Conservation (phyloP, 2,113 vertebrate species). For the Pygoscelis antarcticus region DNA sequence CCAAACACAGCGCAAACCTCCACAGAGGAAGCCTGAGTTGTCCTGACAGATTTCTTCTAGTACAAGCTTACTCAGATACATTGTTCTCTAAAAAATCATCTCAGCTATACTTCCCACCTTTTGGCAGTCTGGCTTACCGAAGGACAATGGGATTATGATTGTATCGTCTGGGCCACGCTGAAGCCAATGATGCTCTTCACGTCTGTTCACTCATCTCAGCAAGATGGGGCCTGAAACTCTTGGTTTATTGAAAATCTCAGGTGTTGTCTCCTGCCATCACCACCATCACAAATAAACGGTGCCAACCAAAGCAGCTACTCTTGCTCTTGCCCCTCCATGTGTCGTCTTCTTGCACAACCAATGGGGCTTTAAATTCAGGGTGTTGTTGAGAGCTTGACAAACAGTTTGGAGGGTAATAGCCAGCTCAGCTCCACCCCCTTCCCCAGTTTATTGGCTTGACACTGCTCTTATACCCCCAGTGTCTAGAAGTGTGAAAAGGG, state of each 20-base stretch:
- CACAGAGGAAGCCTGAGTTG: background rate
- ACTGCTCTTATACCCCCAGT: background rate
- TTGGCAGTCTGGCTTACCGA: background rate
- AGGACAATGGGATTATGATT: background rate
- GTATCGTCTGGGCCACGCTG: background rate
- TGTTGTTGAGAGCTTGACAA: background rate
- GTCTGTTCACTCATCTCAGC: background rate
- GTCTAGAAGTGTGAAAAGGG: background rate
- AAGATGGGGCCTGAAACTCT: background rate
- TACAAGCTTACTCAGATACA: background rate
- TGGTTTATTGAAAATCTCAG: too few species aligned
- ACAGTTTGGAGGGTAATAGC: background rate
- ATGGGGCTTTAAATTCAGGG: background rate
- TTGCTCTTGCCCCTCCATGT: background rate
- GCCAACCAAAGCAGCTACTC: background rate
- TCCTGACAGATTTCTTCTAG: background rate
- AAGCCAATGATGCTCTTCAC: background rate
- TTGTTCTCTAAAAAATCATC: background rate
- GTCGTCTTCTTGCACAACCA: fast-evolving
- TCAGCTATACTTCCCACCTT: background rate
- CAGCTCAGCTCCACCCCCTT: background rate
- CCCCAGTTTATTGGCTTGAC: background rate
- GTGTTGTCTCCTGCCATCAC: background rate
- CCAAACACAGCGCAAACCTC: background rate
- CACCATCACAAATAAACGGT: background rate